Evolutionary conservation across 2,797 vertebrate genomes (phyloP).

Genomic region (Somateria mollissima): DNA sequence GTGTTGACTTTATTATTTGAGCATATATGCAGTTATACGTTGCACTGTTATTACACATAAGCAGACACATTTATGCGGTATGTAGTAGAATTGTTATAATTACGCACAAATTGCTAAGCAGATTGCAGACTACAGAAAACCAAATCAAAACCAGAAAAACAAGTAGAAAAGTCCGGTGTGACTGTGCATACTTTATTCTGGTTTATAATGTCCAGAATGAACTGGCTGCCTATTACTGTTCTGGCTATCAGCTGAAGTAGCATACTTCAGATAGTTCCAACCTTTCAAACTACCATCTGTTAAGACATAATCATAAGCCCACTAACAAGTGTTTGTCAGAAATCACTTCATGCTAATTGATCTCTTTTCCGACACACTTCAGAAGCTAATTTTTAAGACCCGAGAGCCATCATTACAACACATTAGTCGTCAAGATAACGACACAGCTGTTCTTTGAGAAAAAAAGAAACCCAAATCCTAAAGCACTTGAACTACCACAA

Average conservation of each 20-base stretch:
- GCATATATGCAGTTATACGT: background rate
- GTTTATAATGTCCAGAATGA: background rate
- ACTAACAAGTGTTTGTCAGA: constrained; percentile 32
- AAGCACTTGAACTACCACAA: background rate
- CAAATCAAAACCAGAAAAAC: background rate
- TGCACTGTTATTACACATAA: background rate
- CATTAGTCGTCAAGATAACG: background rate
- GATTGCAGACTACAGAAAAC: background rate
- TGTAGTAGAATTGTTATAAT: background rate
- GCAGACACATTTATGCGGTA: background rate
- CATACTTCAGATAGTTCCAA: background rate
- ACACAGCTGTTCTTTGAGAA: constrained; percentile 37
- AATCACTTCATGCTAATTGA: constrained; percentile 45
- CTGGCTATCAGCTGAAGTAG: background rate
- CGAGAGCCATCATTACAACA: background rate
- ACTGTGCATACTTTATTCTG: background rate
- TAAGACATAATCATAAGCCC: background rate
- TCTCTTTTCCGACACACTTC: background rate
- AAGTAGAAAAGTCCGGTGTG: background rate
- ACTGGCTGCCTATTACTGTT: background rate
- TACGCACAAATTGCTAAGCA: background rate
- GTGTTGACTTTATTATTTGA: background rate
- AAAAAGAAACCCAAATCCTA: background rate
- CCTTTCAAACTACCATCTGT: constrained; percentile 9
- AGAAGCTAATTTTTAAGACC: constrained; percentile 24